phyloP scores from a whole-genome alignment of 2,797 vertebrate species.

The Pogonophryne albipinna region DNA sequence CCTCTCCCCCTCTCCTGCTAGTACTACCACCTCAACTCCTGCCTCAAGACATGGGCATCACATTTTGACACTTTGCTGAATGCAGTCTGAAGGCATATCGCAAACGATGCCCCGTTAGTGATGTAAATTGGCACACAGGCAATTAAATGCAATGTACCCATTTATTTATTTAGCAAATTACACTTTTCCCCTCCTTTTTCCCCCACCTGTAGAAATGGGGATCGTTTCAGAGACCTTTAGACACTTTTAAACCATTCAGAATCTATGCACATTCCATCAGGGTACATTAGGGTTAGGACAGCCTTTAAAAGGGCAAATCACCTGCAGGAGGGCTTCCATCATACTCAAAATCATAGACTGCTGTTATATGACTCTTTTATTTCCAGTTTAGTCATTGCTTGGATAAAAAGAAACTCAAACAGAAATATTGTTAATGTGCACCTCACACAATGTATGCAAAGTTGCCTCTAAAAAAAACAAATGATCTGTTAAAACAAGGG shows the following conservation, averaged over 20 bases:
- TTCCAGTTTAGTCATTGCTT: not conserved
- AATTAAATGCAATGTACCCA: not conserved
- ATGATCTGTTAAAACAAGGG: constrained; percentile 7
- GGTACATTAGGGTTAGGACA: constrained; percentile 19
- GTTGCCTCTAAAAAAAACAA: constrained; percentile 11
- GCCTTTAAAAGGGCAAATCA: constrained; percentile 50
- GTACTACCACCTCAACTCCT: constrained; percentile 25
- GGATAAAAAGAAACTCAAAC: not conserved
- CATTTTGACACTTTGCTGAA: constrained; percentile 44
- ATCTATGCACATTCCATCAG: constrained; percentile 38
- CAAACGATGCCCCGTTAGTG: constrained; percentile 14
- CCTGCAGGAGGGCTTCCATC: constrained; percentile 37
- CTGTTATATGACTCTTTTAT: constrained; percentile 12
- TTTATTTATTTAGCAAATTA: constrained; percentile 5
- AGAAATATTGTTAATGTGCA: constrained; percentile 15
- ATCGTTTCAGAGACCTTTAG: constrained; percentile 28
- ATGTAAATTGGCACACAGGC: not conserved
- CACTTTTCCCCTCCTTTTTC: not conserved
- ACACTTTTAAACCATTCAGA: constrained; percentile 36
- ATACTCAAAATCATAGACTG: constrained; percentile 15
- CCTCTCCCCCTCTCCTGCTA: constrained; percentile 7
- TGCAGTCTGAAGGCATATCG: constrained; percentile 24
- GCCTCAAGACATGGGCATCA: constrained; percentile 45
- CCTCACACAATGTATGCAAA: constrained; percentile 3
- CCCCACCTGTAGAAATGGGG: not conserved